Base-by-base conservation (phyloP, 2,888 invertebrate species). In the Amaurobius ferox region DNA sequence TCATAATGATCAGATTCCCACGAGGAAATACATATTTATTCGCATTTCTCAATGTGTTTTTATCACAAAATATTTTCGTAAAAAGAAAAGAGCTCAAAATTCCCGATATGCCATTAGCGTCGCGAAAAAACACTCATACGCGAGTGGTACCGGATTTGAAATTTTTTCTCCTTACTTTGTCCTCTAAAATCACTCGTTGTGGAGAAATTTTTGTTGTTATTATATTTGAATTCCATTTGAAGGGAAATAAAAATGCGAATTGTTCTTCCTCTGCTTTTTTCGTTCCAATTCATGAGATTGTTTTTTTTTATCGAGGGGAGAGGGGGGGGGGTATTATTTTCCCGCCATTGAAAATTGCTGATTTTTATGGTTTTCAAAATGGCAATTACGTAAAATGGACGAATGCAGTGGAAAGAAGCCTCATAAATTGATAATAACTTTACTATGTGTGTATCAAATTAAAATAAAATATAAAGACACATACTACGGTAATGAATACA, bases 1-100 rank as follows among this genome's bases (percentile, higher is more conserved):
- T 70, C 71, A 76, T 76, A 83, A 83, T 83, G 70, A 83, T 67
- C 39, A 30, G n/a, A 67, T 40, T 81, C 76, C 48, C 29, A 19
- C 28, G 35, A 62, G 64, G 30, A 35, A 55, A 73, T 40, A 16
- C 13, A 30, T 83, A 83, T 83, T 55, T 76, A 76, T 83, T 83
- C 70, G 39, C 30, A 66, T 68, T 71, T 62, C 71, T 61, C 55
- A 23, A 55, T 55, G 19, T 23, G 16, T 55, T 55, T 23, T 55
- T 55, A 55, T 55, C 5, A 23, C 16, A 23, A 55, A 55, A 55
- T 55, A 55, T 55, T 55, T 23, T 5, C 2, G 23, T 11, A 44
- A 35, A 9, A 35, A 35, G 35, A 35, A 44, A 44, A 55, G 23
- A 5, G 55, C 23, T 3, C 19, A 3, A 55, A 23, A 55, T 23